phyloP scores from a whole-genome alignment of 2,113 vertebrate species.

The Gracilinanus agilis region DNA sequence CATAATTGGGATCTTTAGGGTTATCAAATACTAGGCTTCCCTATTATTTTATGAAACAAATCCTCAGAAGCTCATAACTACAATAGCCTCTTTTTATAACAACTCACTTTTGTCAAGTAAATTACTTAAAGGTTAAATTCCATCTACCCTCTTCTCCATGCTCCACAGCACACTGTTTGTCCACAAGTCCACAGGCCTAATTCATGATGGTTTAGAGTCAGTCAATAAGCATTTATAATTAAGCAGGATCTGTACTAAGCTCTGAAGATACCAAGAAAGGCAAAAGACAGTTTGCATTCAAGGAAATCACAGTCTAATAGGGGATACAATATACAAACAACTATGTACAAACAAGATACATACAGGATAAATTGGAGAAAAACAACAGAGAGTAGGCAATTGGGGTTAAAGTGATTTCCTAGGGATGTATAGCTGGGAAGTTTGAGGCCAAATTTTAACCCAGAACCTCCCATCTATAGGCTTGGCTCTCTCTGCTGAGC shows the following conservation, averaged over 20 bases:
- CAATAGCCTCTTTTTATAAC: neutral
- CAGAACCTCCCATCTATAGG: too few species aligned
- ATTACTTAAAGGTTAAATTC: conserved; percentile 24
- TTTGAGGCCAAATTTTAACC: too few species aligned
- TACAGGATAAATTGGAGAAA: too few species aligned
- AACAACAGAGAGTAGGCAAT: too few species aligned
- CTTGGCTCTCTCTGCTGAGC: too few species aligned
- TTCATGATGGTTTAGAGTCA: neutral
- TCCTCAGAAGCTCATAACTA: neutral
- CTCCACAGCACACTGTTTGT: conserved; percentile 10
- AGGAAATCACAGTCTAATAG: neutral
- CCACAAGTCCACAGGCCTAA: conserved; percentile 21
- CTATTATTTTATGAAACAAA: neutral
- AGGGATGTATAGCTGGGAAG: too few species aligned
- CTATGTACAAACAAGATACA: too few species aligned
- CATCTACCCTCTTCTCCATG: too few species aligned
- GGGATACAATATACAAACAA: neutral
- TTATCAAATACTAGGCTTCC: neutral
- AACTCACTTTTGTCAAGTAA: neutral
- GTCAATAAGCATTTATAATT: neutral
- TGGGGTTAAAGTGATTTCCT: too few species aligned
- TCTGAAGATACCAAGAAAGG: neutral
- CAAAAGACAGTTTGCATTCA: neutral
- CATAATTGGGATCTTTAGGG: too few species aligned
- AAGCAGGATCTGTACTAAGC: neutral